Evolutionary conservation across 2,888 invertebrate species (phyloP).

Genomic region (Hydraecia micacea): DNA sequence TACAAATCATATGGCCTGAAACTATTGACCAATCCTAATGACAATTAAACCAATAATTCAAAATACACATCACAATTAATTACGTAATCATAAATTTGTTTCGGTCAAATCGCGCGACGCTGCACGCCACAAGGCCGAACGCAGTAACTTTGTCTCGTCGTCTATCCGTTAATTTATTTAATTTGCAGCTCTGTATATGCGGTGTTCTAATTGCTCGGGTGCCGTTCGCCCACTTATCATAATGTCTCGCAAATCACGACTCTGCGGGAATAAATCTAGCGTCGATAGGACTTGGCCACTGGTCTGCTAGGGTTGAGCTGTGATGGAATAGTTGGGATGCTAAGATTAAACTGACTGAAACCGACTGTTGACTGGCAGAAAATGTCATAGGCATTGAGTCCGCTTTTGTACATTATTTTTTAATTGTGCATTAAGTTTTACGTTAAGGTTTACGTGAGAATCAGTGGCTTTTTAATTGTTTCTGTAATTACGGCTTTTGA

Average conservation of each 20-base stretch:
- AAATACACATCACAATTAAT: conserved; percentile 52
- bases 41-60: conserved; percentile 34
- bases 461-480: background rate
- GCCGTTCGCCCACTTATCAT: conserved; percentile 89
- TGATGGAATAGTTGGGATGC: conserved; percentile 5
- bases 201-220: conserved; percentile 85
- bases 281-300: conserved; percentile 78
- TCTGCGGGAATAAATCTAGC: conserved; percentile 84
- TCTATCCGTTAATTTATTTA: conserved; percentile 82
- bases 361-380: background rate
- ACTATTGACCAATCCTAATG: background rate
- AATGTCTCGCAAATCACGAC: conserved; percentile 89
- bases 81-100: conserved; percentile 52
- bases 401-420: background rate
- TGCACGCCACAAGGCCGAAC: conserved; percentile 54
- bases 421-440: background rate
- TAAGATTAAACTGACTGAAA: conserved; percentile 1
- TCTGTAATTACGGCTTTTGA: background rate
- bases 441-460: too few species aligned
- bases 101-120: conserved; percentile 56
- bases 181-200: conserved; percentile 78
- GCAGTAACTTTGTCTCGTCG: conserved; percentile 75
- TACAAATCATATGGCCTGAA: background rate
- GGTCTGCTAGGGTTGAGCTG: conserved; percentile 59
- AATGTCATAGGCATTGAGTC: background rate